Evolutionary conservation across 2,888 invertebrate species (phyloP).

Genomic region (Agrochola lychnidis): DNA sequence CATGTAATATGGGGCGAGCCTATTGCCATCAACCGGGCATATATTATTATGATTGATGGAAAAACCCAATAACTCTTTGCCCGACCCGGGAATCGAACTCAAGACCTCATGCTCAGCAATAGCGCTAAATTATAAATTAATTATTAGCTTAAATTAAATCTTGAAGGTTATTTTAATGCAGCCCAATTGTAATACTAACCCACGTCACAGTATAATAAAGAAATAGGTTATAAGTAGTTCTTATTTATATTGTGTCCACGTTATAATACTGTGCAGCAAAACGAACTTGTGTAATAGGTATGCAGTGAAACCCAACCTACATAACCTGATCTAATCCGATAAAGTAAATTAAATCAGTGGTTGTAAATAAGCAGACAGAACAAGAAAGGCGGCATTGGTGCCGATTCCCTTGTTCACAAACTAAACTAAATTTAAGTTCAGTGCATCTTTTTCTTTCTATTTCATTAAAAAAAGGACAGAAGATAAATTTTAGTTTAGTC

Average conservation of each 20-base stretch:
- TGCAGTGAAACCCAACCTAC: conserved; percentile 35
- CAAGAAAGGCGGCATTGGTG: conserved; percentile 2
- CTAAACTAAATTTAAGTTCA: too few relatives aligned
- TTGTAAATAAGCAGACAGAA: not conserved
- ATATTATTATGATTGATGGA: too few relatives aligned
- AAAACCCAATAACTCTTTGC: not conserved
- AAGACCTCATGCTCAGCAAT: not conserved
- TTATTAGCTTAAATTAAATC: not conserved
- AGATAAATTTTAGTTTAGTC: too few relatives aligned
- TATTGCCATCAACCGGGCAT: not conserved
- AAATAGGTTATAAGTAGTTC: too few relatives aligned
- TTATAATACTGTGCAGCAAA: conserved; percentile 2
- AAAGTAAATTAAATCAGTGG: conserved; percentile 47
- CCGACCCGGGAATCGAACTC: not conserved
- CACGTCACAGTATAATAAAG: too few relatives aligned
- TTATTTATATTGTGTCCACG: too few relatives aligned
- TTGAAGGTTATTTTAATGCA: not conserved
- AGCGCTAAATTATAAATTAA: not conserved
- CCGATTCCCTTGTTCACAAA: too few relatives aligned
- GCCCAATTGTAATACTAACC: conserved; percentile 6
- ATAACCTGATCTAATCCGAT: conserved; percentile 41
- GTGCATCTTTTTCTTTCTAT: too few relatives aligned
- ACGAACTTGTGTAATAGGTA: conserved; percentile 13
- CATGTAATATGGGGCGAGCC: not conserved
- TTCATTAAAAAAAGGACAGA: too few relatives aligned